phyloP scores from a whole-genome alignment of 2,888 invertebrate genomes.

The Argyra leucocephala region DNA sequence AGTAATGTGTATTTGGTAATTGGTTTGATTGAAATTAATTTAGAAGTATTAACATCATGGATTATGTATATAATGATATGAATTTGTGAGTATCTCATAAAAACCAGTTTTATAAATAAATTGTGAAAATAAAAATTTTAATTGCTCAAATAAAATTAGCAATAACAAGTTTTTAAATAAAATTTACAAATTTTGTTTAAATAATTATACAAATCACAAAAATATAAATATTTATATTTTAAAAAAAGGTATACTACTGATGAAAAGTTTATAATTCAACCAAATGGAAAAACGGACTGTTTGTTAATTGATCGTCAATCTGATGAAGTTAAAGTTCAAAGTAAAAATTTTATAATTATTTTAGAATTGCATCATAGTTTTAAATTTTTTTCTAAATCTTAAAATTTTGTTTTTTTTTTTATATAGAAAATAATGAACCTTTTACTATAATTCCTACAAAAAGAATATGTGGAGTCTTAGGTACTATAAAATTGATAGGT shows the following conservation, averaged over 20 bases:
- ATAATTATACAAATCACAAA: too few species aligned
- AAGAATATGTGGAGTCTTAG: conserved; percentile 80
- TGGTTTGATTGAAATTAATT: neutral
- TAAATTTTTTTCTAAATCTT: neutral
- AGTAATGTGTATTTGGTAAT: neutral
- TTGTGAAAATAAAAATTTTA: neutral
- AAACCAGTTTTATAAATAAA: conserved; percentile 13
- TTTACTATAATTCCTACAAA: conserved; percentile 47
- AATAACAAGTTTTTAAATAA: too few species aligned
- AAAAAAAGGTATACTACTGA: conserved; percentile 72
- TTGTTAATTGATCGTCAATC: conserved; percentile 76
- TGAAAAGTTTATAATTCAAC: conserved; percentile 82
- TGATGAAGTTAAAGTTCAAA: conserved; percentile 60
- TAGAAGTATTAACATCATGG: neutral
- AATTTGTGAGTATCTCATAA: conserved; percentile 53
- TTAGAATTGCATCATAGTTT: conserved; percentile 8
- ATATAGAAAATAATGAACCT: conserved; percentile 44
- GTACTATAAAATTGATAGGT: conserved; percentile 71
- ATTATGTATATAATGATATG: conserved; percentile 58
- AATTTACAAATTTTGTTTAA: too few species aligned
- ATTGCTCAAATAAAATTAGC: too few species aligned
- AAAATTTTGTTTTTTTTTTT: conserved; percentile 21
- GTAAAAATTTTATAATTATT: conserved; percentile 38
- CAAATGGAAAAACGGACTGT: conserved; percentile 62
- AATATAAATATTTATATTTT: conserved; percentile 13